Percentiles rank a stretch among this genome's conserved stretches.
Conservation (phyloP, 2,113 vertebrate species). For the Leucopsar rothschildi region DNA sequence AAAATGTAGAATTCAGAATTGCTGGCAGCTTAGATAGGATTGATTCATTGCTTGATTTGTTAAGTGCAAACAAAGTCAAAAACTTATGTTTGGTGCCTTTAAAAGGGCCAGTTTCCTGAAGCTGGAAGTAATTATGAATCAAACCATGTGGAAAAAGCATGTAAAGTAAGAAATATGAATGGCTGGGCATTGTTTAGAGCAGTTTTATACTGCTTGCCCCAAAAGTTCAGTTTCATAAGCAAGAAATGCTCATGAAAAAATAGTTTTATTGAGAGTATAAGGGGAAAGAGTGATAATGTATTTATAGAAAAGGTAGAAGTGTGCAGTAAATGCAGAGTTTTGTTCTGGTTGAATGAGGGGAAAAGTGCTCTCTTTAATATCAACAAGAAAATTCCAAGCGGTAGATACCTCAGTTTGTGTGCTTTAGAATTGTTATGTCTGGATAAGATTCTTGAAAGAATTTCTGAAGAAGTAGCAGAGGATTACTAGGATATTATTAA, state of each 20-base stretch:
- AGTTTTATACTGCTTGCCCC: not conserved
- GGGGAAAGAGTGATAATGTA: not conserved
- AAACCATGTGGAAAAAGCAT: slow-evolving; percentile 24
- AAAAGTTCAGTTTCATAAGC: not conserved
- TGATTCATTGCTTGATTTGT: not conserved
- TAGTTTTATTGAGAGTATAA: not conserved
- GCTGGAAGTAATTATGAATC: slow-evolving; percentile 56
- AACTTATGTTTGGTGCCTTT: not conserved
- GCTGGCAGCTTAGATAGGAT: not conserved
- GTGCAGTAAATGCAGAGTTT: not conserved
- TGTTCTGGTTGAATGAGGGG: not conserved
- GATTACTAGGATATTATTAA: not conserved
- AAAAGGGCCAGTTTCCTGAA: slow-evolving; percentile 30
- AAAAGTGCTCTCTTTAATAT: not conserved
- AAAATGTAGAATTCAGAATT: not conserved
- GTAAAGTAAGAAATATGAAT: slow-evolving; percentile 49
- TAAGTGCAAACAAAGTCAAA: slow-evolving; percentile 15
- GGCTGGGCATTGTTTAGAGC: slow-evolving; percentile 28
- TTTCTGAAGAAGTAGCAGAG: not conserved
- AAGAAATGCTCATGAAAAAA: not conserved
- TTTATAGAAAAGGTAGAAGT: not conserved
- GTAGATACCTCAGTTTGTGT: not conserved
- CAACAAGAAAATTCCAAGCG: not conserved
- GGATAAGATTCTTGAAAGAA: not conserved
- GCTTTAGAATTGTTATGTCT: not conserved